Conservation (phyloP, 2,797 vertebrate genomes). For the Danionella dracula region DNA sequence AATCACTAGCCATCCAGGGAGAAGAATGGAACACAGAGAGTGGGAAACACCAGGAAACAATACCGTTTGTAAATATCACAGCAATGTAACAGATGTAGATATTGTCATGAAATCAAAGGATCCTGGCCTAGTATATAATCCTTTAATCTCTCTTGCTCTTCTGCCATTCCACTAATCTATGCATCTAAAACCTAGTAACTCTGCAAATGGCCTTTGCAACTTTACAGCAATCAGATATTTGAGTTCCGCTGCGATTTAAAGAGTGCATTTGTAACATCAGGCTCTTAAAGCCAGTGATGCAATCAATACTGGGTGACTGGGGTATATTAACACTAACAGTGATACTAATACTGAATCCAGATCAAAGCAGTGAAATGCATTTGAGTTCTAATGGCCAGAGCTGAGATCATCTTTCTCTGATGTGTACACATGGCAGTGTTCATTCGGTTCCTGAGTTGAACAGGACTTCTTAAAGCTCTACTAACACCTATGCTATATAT, state of each 20-base stretch:
- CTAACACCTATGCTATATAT: no score
- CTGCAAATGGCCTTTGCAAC: not conserved
- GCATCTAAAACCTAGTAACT: not conserved
- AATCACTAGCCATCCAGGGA: constrained; percentile 57
- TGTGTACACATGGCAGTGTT: not conserved
- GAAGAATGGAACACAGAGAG: constrained; percentile 25
- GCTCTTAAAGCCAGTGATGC: not conserved
- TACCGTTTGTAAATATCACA: not conserved
- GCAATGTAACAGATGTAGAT: not conserved
- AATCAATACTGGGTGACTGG: constrained; percentile 47
- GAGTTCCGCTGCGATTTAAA: not conserved
- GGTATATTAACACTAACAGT: constrained; percentile 18
- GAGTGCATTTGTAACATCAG: not conserved
- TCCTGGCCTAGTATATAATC: constrained; percentile 19
- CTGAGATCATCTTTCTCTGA: constrained; percentile 13
- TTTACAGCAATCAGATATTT: not conserved
- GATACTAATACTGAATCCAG: constrained; percentile 10
- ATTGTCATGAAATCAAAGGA: constrained; percentile 33
- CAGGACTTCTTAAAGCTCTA: no score
- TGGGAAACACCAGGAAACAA: constrained; percentile 38
- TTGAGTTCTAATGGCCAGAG: constrained; percentile 2
- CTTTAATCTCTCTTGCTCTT: constrained; percentile 32
- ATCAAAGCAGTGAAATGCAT: constrained; percentile 20
- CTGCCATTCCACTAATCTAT: constrained; percentile 29
- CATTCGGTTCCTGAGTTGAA: no score